A percentile compares a stretch with the other conserved stretches of the same genome.
Conservation (phyloP, 2,888 invertebrate species). For the Lamellibrachia columna region DNA sequence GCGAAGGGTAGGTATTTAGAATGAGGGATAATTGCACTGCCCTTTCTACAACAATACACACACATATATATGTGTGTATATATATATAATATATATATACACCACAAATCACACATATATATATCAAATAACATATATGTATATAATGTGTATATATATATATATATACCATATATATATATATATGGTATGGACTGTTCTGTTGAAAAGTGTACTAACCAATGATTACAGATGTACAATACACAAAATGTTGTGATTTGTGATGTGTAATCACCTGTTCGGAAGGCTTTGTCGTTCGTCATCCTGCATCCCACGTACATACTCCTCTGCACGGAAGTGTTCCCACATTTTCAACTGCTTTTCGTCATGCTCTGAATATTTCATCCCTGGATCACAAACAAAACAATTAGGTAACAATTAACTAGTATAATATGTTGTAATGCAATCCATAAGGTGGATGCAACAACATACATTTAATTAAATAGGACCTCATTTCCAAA, state of each 20-base stretch:
- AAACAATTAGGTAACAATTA: neutral
- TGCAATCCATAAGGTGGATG: too few relatives aligned
- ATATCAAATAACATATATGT: too few relatives aligned
- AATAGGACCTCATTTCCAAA: too few relatives aligned
- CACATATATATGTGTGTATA: neutral
- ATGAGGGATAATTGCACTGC: too few relatives aligned
- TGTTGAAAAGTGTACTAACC: neutral
- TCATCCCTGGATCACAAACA: neutral
- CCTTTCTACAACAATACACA: too few relatives aligned
- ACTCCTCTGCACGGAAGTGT: conserved; percentile 60
- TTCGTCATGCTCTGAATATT: conserved; percentile 35
- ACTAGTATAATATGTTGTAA: neutral
- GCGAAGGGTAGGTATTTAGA: too few relatives aligned
- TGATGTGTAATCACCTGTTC: neutral
- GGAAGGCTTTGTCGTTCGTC: neutral
- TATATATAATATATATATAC: neutral
- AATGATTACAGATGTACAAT: neutral
- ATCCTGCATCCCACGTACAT: conserved; percentile 49
- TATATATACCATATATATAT: neutral
- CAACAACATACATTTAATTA: too few relatives aligned
- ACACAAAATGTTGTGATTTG: too few relatives aligned
- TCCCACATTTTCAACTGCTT: conserved; percentile 62
- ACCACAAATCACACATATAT: too few relatives aligned
- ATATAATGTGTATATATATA: too few relatives aligned
- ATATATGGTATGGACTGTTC: neutral